Conservation (phyloP, 2,888 invertebrate genomes). For the Agriotes lineatus region DNA sequence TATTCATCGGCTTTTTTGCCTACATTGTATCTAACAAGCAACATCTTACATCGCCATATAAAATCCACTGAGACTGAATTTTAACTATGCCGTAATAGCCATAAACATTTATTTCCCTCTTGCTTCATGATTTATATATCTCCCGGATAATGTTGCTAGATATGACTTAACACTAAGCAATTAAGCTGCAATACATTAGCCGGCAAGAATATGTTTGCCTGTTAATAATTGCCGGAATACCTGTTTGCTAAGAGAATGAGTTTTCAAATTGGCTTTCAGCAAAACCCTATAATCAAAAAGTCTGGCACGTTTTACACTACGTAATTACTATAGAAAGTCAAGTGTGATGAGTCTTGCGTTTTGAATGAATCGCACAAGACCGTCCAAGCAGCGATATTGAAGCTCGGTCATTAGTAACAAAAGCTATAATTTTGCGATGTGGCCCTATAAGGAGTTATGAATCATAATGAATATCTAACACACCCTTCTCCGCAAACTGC, state of each 20-base stretch:
- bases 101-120: not conserved
- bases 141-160: not conserved
- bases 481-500: constrained; percentile 46
- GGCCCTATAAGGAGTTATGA: constrained; percentile 49
- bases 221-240: not conserved
- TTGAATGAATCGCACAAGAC: not conserved
- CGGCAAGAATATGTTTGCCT: not conserved
- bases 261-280: constrained; percentile 19
- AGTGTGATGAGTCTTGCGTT: constrained; percentile 5
- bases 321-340: constrained; percentile 17
- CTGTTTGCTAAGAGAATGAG: constrained; percentile 7
- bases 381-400: not conserved
- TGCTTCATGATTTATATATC: not conserved
- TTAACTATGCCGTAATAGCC: not conserved
- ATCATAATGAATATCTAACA: constrained; percentile 51
- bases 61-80: not conserved
- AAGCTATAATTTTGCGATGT: constrained; percentile 49
- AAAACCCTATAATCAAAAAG: constrained; percentile 25
- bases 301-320: not conserved
- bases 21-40: no score
- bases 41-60: not conserved
- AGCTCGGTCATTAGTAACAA: constrained; percentile 36
- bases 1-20: no score
- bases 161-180: not conserved
- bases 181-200: not conserved